phyloP scores from a whole-genome alignment of 1,140 invertebrate species.

The Zaprionus tsacasi region DNA sequence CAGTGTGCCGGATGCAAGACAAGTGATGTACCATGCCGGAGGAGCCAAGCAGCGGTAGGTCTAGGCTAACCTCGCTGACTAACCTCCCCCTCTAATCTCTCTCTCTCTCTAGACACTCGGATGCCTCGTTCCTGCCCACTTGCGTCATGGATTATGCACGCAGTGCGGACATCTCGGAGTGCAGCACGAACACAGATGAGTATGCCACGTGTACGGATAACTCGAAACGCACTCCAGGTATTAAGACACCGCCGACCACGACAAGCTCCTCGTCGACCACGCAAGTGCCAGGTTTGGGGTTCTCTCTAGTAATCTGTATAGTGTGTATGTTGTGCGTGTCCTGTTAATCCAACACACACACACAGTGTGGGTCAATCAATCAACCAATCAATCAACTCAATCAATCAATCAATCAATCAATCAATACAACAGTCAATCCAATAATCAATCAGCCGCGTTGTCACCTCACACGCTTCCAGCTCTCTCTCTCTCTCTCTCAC shows the following conservation, averaged over 20 bases:
- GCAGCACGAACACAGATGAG: conserved; percentile 94
- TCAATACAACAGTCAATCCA: not conserved
- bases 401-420: conserved; percentile 23
- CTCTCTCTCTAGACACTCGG: conserved; percentile 54
- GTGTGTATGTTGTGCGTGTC: conserved; percentile 36
- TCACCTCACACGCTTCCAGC: conserved; percentile 13
- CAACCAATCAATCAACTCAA: conserved; percentile 5
- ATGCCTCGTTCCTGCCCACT: conserved; percentile 60
- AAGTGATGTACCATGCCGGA: conserved; percentile 58
- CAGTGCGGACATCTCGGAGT: conserved; percentile 92
- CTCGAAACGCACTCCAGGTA: conserved; percentile 88
- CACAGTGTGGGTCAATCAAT: conserved; percentile 24
- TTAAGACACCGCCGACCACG: conserved; percentile 83
- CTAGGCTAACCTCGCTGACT: not conserved
- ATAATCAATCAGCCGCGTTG: not conserved
- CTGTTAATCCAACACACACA: conserved; percentile 8
- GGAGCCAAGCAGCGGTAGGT: conserved; percentile 61
- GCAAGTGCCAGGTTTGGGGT: conserved; percentile 84
- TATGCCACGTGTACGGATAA: conserved; percentile 92
- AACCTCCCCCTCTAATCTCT: not conserved
- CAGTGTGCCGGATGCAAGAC: conserved; percentile 63
- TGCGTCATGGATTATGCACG: conserved; percentile 80
- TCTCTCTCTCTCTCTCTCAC: not conserved
- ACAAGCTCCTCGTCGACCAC: conserved; percentile 84
- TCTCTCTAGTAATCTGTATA: conserved; percentile 47